Evolutionary conservation across 2,888 invertebrate species (phyloP), one percentile per base, ranked within the genome.

Genomic region (Endomychus coccineus): DNA sequence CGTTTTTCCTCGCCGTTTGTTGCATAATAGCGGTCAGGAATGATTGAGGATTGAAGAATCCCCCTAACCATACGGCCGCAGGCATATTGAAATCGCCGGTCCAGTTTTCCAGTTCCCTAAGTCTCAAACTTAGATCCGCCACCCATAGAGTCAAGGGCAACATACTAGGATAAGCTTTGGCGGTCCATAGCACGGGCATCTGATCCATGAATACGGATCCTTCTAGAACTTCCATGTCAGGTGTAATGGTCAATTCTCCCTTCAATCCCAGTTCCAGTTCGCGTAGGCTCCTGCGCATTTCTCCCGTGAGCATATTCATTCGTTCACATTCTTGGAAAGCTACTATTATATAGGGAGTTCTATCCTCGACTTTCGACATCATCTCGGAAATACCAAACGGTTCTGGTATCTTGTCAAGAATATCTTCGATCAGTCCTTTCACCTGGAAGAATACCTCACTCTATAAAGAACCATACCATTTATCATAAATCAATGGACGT

Each of bases 21-120:
- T 96, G 95, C 92, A 95, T 94, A 58, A 95, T 92, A 21, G 95
- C 94, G 0, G 95, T 95, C 19, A 96, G 70, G 67, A 96, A 91
- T 6, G 92, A 92, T 66, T 95, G 95, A 0, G 95, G 95, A 69
- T 95, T 95, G 70, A 95, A 95, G 65, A 96, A 90, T 4, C 94
- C 95, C 9, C 84, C 90, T 35, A 95, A 69, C 95, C 95, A 95
- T 9, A 94, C 85, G 0, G 87, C 78, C 0, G 88, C 71, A 0
- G 94, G 92, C 47, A 92, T 70, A 71, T 71, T 74, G 50, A 94
- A 94, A 64, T 94, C 92, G 0, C 81, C 75, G 2, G 86, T 79
- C 94, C 94, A 95, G 42, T 74, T 78, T 57, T 91, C 87, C 1
- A 91, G 68, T 55, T 90, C 90, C 40, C 77, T 76, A 19, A 90